Evolutionary conservation across 2,113 vertebrate species (phyloP).

Genomic region (Anoplopoma fimbria): DNA sequence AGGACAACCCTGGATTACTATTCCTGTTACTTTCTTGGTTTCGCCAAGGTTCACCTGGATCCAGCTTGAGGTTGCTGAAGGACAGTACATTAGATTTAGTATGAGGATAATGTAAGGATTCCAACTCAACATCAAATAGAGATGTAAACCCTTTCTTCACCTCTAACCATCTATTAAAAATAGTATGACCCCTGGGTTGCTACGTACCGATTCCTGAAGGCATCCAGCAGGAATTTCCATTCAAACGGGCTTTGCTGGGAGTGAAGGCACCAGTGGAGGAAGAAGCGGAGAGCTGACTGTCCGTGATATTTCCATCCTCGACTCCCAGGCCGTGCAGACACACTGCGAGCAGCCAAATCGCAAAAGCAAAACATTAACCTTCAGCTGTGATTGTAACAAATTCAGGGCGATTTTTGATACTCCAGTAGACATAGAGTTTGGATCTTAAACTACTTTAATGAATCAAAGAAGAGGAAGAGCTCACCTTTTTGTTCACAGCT

Average conservation of each 20-base stretch:
- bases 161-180: neutral
- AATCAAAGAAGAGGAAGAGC: neutral
- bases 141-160: neutral
- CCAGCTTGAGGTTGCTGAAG: slow-evolving; percentile 79
- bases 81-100: neutral
- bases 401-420: neutral
- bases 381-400: neutral
- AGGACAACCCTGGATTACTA: slow-evolving; percentile 84
- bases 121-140: neutral
- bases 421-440: neutral
- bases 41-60: slow-evolving; percentile 81
- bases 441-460: neutral
- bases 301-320: slow-evolving; percentile 78
- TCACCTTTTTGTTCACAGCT: slow-evolving; percentile 85
- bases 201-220: slow-evolving; percentile 70
- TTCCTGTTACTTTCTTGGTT: slow-evolving; percentile 81
- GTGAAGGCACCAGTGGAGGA: slow-evolving; percentile 63
- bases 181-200: neutral
- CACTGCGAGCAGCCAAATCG: slow-evolving; percentile 68
- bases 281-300: slow-evolving; percentile 79
- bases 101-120: neutral
- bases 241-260: slow-evolving; percentile 75
- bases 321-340: slow-evolving; percentile 83
- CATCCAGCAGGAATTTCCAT: slow-evolving; percentile 84
- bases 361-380: neutral